Evolutionary conservation across 1,140 invertebrate genomes (phyloP).

Genomic region (Neodiprion fabricii): DNA sequence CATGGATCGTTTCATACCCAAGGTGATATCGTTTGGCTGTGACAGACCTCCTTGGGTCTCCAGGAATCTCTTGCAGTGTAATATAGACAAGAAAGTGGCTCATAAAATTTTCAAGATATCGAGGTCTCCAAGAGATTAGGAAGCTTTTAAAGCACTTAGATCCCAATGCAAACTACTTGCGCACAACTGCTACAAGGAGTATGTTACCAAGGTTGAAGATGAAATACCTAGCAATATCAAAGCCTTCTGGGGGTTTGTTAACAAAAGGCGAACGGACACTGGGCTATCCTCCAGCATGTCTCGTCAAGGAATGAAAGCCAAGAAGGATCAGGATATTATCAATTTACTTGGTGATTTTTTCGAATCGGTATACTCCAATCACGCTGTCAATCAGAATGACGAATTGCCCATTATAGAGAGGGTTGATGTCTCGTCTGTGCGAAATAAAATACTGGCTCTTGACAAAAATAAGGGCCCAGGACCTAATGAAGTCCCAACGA

Average conservation of each 20-base stretch:
- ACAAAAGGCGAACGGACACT: not conserved
- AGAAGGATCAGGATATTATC: not conserved
- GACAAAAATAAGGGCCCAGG: conserved; percentile 15
- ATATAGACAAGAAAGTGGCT: not conserved
- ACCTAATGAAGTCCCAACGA: not conserved
- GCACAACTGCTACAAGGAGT: not conserved
- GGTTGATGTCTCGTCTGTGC: not conserved
- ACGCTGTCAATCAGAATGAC: not conserved
- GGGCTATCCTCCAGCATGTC: not conserved
- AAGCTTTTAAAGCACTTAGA: not conserved
- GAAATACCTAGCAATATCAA: not conserved
- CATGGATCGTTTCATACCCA: not conserved
- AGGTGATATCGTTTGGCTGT: not conserved
- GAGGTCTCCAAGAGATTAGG: not conserved
- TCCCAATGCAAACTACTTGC: not conserved
- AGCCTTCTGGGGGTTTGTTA: not conserved
- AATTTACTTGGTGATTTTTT: not conserved
- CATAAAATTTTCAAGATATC: not conserved
- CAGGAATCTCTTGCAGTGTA: not conserved
- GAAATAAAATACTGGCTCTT: not conserved
- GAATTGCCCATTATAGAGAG: not conserved
- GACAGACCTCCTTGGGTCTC: not conserved
- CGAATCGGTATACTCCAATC: not conserved
- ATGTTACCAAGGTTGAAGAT: not conserved
- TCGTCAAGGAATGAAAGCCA: not conserved